Conservation (phyloP, 2,113 vertebrate species). For the Chamaetylas fuelleborni region DNA sequence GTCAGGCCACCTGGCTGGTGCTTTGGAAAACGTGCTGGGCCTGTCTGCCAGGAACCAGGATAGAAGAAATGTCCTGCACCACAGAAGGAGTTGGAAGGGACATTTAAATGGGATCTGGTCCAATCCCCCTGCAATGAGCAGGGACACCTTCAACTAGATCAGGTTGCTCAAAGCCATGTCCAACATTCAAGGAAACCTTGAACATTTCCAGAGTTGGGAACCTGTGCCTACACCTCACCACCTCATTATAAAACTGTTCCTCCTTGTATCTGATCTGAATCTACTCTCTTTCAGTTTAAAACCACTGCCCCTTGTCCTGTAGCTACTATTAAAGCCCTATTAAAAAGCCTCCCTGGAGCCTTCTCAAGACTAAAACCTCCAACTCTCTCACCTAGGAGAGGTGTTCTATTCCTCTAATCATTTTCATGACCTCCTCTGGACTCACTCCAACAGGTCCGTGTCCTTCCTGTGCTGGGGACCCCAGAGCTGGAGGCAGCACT, state of each 20-base stretch:
- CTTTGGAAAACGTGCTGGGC: not conserved
- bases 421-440: not conserved
- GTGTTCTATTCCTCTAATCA: not conserved
- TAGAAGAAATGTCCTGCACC: not conserved
- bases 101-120: not conserved
- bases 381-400: not conserved
- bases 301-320: not conserved
- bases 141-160: not conserved
- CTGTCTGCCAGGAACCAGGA: not conserved
- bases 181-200: not conserved
- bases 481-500: not conserved
- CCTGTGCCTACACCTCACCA: not conserved
- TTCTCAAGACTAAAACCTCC: not conserved
- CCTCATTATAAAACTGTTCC: not conserved
- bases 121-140: not conserved
- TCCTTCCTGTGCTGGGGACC: not conserved
- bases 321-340: not conserved
- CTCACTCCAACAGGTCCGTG: fast-evolving
- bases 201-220: not conserved
- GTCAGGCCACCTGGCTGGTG: not conserved
- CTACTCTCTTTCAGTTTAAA: not conserved
- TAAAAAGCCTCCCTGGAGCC: not conserved
- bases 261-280: not conserved
- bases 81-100: not conserved
- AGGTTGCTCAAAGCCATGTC: not conserved